phyloP scores from a whole-genome alignment of 2,888 invertebrate species.

The Phanerotoma sp. region DNA sequence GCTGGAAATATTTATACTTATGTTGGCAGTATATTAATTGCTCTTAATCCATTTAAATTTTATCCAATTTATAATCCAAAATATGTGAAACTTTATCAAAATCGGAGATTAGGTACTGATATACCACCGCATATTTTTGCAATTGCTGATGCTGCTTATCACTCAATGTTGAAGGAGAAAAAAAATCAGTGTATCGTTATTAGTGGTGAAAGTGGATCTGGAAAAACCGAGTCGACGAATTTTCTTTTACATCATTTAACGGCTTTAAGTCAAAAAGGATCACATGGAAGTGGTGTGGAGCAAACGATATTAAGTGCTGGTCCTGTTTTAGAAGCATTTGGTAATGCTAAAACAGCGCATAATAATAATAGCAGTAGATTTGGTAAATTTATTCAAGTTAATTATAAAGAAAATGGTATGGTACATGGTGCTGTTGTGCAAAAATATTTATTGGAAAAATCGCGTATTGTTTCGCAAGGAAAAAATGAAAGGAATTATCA shows the following conservation, averaged over 20 bases:
- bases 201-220: constrained; percentile 93
- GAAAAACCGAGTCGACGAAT: constrained; percentile 96
- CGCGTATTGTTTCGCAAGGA: constrained; percentile 91
- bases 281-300: constrained; percentile 93
- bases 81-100: constrained; percentile 94
- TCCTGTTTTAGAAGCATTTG: constrained; percentile 95
- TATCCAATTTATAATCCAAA: constrained; percentile 98
- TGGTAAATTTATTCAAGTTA: constrained; percentile 97
- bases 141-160: constrained; percentile 91
- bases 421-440: constrained; percentile 97
- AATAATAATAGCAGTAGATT: constrained; percentile 97
- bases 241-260: constrained; percentile 93
- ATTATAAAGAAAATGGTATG: constrained; percentile 98
- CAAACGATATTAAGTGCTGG: constrained; percentile 95
- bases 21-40: constrained; percentile 93
- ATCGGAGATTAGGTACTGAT: constrained; percentile 85
- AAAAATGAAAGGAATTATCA: constrained; percentile 95
- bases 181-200: constrained; percentile 95
- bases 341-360: constrained; percentile 97
- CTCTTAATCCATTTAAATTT: constrained; percentile 92
- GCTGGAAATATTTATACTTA: constrained; percentile 96
- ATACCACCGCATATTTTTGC: constrained; percentile 97
- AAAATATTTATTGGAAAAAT: constrained; percentile 94
- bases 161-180: constrained; percentile 89
- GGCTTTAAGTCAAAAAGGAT: constrained; percentile 91